A percentile compares a stretch with the other conserved stretches of the same genome.
Evolutionary conservation across 1,140 invertebrate species (phyloP).

Genomic region (Bactericera cockerelli): DNA sequence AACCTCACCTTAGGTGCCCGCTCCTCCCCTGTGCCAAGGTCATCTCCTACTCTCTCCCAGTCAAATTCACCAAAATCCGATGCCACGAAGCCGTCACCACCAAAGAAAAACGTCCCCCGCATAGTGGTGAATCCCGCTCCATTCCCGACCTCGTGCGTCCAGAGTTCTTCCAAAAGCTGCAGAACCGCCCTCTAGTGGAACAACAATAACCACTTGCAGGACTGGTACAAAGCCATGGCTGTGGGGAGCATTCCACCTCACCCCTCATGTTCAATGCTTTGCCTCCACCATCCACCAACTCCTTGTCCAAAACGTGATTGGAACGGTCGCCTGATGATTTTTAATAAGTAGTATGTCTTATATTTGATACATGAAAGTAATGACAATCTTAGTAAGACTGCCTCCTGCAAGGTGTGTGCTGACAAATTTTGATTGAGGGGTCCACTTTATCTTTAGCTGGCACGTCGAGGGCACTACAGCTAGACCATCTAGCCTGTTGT

Average conservation of each 20-base stretch:
- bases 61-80: not conserved
- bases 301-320: constrained; percentile 8
- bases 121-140: not conserved
- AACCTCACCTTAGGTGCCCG: too few species aligned
- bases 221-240: constrained; percentile 5
- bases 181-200: not conserved
- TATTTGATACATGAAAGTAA: too few species aligned
- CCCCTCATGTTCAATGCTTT: not conserved
- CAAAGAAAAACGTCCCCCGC: not conserved
- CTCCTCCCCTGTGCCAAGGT: not conserved
- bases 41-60: not conserved
- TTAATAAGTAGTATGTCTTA: too few species aligned
- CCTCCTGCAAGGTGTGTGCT: too few species aligned
- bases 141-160: not conserved
- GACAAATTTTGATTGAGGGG: too few species aligned
- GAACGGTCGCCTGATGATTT: too few species aligned
- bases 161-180: not conserved
- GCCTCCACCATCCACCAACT: not conserved
- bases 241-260: not conserved
- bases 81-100: not conserved
- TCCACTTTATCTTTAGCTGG: too few species aligned
- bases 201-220: constrained; percentile 1
- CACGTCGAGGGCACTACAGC: too few species aligned
- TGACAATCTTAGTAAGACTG: too few species aligned
- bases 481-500: too few species aligned